Base-by-base conservation (phyloP, 2,797 vertebrate species). In the Eurystomus glaucurus region DNA sequence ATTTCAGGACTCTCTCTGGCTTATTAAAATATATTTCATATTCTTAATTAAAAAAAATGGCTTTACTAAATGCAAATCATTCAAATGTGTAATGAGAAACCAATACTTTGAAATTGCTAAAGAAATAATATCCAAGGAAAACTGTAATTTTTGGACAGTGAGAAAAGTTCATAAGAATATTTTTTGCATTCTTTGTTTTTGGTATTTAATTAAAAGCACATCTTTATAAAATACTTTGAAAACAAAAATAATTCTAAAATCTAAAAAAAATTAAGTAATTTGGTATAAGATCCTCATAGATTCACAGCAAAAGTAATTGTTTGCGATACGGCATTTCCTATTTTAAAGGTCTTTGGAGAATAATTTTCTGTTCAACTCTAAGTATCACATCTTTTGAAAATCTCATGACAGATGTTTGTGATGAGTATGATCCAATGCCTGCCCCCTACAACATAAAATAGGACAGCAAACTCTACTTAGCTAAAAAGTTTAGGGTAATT, bases 11-110 rank as follows among this genome's bases (percentile, higher is more conserved):
- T 16, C 3, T 37, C 6, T 66, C 15, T 61, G 26, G 4, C 3
- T 43, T 75, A 28, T 33, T 19, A 71, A 89, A 83, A n/a, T 23
- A 5, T 21, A 28, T 51, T 70, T 70, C 17, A 37, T 21, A 6
- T 14, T 60, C 8, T 39, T 65, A 29, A 58, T 57, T 0, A 65
- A 88, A 81, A 7, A 23, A 7, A 25, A 31, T 1, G 0, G 6
- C 17, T 52, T 84, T 71, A 64, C 19, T 45, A 45, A 35, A n/a
- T 58, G 7, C 14, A 76, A 52, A 54, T 60, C 1, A 69, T 68
- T 55, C 10, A 45, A 26, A 57, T 75, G 5, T 52, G 8, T 3
- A 52, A 48, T 22, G 10, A 72, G 20, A 71, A 72, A 31, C 4
- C 10, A 48, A 26, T 16, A 74, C 4, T 65, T 66, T 41, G 14